phyloP scores from a whole-genome alignment of 2,797 vertebrate genomes.

The Coccyzus lansbergi region DNA sequence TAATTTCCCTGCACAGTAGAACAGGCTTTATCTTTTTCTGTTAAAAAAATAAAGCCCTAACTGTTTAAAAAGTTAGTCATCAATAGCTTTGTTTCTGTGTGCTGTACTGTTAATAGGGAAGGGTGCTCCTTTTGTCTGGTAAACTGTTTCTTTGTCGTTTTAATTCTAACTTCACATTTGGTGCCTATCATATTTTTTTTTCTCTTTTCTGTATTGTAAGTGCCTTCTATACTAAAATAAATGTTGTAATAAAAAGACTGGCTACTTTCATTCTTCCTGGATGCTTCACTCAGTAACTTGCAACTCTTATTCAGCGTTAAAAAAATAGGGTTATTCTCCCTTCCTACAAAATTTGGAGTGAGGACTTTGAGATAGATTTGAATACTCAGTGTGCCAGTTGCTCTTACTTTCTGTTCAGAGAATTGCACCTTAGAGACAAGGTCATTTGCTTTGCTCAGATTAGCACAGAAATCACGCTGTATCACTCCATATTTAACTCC shows the following conservation, averaged over 20 bases:
- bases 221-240: slow-evolving; percentile 93
- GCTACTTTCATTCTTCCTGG: background rate
- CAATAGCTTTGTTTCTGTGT: slow-evolving; percentile 80
- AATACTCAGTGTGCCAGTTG: fast-evolving
- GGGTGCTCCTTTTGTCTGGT: slow-evolving; percentile 80
- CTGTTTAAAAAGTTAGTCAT: slow-evolving; percentile 81
- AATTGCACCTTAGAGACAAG: background rate
- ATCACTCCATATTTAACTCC: fast-evolving
- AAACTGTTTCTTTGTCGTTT: slow-evolving; percentile 70
- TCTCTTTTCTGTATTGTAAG: slow-evolving; percentile 87
- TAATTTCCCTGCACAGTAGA: slow-evolving; percentile 66
- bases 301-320: background rate
- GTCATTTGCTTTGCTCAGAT: background rate
- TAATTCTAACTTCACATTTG: slow-evolving; percentile 69
- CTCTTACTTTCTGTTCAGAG: background rate
- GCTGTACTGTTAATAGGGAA: slow-evolving; percentile 81
- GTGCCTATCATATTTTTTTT: slow-evolving; percentile 77
- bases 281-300: background rate
- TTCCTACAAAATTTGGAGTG: background rate
- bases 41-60: slow-evolving; percentile 72
- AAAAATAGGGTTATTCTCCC: background rate
- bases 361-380: background rate
- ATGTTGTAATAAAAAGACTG: slow-evolving; percentile 82
- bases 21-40: slow-evolving; percentile 81
- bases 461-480: background rate